Evolutionary conservation across 2,888 invertebrate species (phyloP).

Genomic region (Stegana nigrithorax): DNA sequence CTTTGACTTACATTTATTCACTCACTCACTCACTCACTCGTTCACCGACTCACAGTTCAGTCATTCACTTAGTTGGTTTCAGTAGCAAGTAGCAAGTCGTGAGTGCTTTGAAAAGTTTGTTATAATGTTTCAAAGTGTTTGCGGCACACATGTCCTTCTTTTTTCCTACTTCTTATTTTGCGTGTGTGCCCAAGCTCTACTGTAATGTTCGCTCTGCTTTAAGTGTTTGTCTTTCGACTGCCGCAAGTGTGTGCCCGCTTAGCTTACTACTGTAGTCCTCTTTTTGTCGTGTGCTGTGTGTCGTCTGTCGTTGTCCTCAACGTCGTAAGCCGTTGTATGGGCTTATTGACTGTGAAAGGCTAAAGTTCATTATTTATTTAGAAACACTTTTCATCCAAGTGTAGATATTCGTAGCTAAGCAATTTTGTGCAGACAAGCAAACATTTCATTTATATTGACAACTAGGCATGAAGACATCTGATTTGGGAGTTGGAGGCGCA

Average conservation of each 20-base stretch:
- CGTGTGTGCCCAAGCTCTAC: not conserved
- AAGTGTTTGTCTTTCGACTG: not conserved
- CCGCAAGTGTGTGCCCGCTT: not conserved
- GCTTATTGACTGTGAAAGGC: conserved; percentile 19
- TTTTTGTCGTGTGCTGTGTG: too few species aligned
- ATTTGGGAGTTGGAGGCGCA: too few species aligned
- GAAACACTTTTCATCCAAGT: conserved; percentile 3
- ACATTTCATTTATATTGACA: too few species aligned
- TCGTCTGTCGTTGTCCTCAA: too few species aligned
- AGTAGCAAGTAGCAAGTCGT: not conserved
- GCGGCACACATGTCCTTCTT: not conserved
- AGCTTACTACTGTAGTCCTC: too few species aligned
- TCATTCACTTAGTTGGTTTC: not conserved
- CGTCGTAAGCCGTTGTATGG: not conserved
- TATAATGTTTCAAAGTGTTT: not conserved
- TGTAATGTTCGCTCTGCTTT: not conserved
- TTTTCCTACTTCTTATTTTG: too few species aligned
- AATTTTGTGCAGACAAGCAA: too few species aligned
- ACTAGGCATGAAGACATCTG: too few species aligned
- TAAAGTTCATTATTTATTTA: conserved; percentile 26
- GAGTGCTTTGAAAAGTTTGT: not conserved
- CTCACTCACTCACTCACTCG: too few species aligned
- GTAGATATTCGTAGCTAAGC: too few species aligned
- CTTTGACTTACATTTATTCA: too few species aligned
- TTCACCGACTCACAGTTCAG: too few species aligned